Evolutionary conservation across 2,888 invertebrate species (phyloP).

Genomic region (Pammene aurita): DNA sequence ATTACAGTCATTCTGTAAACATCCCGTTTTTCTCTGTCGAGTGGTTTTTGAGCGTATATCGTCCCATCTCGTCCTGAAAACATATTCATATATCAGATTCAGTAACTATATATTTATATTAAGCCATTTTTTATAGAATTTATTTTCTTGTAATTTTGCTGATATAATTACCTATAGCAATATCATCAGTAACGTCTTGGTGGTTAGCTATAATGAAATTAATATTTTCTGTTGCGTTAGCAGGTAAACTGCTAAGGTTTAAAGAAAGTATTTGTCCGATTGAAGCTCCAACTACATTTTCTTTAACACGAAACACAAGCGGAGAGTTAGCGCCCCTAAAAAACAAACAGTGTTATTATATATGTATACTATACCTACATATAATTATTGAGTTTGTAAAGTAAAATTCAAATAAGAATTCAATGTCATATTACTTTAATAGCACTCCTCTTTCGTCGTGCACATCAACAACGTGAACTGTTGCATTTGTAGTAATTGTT

Average conservation of each 20-base stretch:
- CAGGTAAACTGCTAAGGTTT: constrained; percentile 66
- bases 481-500: constrained; percentile 91
- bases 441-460: constrained; percentile 87
- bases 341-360: constrained; percentile 49
- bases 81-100: not conserved
- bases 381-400: constrained; percentile 13
- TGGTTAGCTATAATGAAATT: constrained; percentile 92
- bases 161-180: constrained; percentile 85
- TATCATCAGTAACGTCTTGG: constrained; percentile 90
- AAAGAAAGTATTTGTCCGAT: constrained; percentile 88
- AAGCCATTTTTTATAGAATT: no score
- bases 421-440: constrained; percentile 75
- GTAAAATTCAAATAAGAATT: not conserved
- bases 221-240: constrained; percentile 77
- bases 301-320: constrained; percentile 89
- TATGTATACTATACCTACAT: not conserved
- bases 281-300: constrained; percentile 88
- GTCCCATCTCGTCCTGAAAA: constrained; percentile 86
- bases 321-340: constrained; percentile 87
- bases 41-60: constrained; percentile 88
- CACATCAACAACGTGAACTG: constrained; percentile 91
- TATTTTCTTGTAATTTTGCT: not conserved
- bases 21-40: constrained; percentile 90
- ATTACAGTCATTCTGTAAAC: constrained; percentile 90
- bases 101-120: not conserved